These are phyloP conservation scores for Pachypanchax playfairii DNA, from an alignment of 2,113 vertebrate genomes.

Conservation along the genomic window DNA sequence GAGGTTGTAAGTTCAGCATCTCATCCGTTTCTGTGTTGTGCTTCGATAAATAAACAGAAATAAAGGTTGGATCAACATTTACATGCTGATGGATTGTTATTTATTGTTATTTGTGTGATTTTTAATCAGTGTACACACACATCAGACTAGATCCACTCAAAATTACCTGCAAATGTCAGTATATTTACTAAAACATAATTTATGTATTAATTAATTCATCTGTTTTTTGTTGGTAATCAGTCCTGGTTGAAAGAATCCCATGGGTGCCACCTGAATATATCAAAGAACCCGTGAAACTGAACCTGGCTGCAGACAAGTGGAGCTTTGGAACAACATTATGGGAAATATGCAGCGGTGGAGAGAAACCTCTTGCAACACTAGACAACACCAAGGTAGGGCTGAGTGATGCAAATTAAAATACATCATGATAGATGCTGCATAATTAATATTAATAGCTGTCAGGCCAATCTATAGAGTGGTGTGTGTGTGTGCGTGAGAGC, in stretches of 20 bases:
- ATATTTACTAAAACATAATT: neutral
- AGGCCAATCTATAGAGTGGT: too few species aligned
- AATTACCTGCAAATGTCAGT: neutral
- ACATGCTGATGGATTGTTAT: neutral
- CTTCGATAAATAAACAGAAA: neutral
- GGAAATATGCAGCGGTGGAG: conserved; percentile 97
- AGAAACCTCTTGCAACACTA: conserved; percentile 87
- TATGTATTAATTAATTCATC: too few species aligned
- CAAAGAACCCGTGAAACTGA: conserved; percentile 86
- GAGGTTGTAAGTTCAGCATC: neutral
- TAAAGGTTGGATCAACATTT: neutral
- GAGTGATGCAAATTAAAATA: neutral
- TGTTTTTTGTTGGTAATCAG: conserved; percentile 70
- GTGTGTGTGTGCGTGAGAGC: too few species aligned
- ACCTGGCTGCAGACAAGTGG: conserved; percentile 92
- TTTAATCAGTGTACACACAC: neutral
- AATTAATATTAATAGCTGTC: too few species aligned
- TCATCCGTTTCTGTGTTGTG: neutral
- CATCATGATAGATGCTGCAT: too few species aligned
- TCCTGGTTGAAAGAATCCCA: conserved; percentile 94
- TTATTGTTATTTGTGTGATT: neutral
- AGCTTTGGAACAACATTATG: conserved; percentile 96
- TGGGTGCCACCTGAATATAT: conserved; percentile 98
- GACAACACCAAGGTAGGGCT: conserved; percentile 87
- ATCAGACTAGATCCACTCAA: neutral